Evolutionary conservation across 1,140 invertebrate species (phyloP).

Genomic region (Hypothenemus hampei): DNA sequence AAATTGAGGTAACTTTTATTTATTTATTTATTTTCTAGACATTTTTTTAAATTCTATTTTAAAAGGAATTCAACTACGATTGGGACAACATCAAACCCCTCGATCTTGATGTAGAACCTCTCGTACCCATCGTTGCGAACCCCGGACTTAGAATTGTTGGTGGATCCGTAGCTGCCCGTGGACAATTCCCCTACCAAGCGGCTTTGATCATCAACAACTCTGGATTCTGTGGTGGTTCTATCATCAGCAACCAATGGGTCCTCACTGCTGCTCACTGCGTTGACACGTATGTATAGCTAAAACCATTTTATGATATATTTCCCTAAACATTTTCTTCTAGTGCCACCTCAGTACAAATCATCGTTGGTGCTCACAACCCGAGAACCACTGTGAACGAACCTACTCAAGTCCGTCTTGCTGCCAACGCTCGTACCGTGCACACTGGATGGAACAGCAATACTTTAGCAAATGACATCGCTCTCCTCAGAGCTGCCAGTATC

Average conservation of each 20-base stretch:
- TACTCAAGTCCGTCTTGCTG: neutral
- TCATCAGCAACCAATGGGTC: constrained; percentile 6
- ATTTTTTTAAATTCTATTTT: neutral
- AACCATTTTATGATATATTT: too few relatives aligned
- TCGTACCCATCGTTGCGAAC: neutral
- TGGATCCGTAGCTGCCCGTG: constrained; percentile 4
- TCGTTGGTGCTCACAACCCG: constrained; percentile 12
- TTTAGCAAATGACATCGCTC: constrained; percentile 10
- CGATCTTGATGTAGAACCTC: constrained; percentile 3
- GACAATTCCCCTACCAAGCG: constrained; percentile 12
- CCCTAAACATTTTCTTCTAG: neutral
- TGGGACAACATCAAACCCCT: constrained; percentile 8
- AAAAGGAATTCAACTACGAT: neutral
- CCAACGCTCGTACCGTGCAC: neutral
- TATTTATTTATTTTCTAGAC: neutral
- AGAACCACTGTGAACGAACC: constrained; percentile 1
- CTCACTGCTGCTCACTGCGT: constrained; percentile 20
- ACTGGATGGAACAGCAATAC: neutral
- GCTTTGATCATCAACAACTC: constrained; percentile 14
- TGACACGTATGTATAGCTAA: constrained; percentile 3
- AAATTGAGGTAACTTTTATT: neutral
- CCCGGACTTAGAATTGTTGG: constrained; percentile 12
- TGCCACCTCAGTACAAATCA: constrained; percentile 1
- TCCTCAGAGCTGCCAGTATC: neutral
- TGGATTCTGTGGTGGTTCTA: constrained; percentile 22